Evolutionary conservation across 2,888 invertebrate genomes (phyloP).

Genomic region (Carterocephalus palaemon): DNA sequence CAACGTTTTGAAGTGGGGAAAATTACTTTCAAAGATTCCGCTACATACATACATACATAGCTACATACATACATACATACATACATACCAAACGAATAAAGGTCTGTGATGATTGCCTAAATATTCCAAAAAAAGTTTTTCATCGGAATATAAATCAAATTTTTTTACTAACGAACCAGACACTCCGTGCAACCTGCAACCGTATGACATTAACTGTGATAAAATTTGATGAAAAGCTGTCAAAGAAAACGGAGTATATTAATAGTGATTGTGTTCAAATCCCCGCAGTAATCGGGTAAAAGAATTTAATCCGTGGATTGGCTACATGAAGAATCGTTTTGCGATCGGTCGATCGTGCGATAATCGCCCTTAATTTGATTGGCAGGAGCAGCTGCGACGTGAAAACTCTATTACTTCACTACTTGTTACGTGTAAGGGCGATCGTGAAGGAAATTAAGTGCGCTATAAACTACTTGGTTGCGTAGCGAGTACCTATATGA

Average conservation of each 20-base stretch:
- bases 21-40: too few species aligned
- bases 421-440: constrained; percentile 42
- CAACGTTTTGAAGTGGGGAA: too few species aligned
- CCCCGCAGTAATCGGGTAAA: constrained; percentile 39
- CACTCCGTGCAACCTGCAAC: neutral
- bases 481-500: neutral
- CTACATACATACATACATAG: too few species aligned
- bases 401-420: constrained; percentile 61
- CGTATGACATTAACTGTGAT: neutral
- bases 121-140: neutral
- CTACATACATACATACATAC: too few species aligned
- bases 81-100: constrained; percentile 1
- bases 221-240: constrained; percentile 17
- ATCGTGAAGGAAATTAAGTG: constrained; percentile 1
- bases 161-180: neutral
- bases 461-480: constrained; percentile 15
- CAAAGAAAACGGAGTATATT: constrained; percentile 20
- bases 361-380: constrained; percentile 73
- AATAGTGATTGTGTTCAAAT: constrained; percentile 37
- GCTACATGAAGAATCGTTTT: constrained; percentile 46
- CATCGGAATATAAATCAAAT: neutral
- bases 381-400: constrained; percentile 68
- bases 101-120: constrained; percentile 3
- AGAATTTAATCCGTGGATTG: constrained; percentile 62
- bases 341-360: constrained; percentile 48